phyloP scores from a whole-genome alignment of 2,113 vertebrate genomes.

The Pedionomus torquatus region DNA sequence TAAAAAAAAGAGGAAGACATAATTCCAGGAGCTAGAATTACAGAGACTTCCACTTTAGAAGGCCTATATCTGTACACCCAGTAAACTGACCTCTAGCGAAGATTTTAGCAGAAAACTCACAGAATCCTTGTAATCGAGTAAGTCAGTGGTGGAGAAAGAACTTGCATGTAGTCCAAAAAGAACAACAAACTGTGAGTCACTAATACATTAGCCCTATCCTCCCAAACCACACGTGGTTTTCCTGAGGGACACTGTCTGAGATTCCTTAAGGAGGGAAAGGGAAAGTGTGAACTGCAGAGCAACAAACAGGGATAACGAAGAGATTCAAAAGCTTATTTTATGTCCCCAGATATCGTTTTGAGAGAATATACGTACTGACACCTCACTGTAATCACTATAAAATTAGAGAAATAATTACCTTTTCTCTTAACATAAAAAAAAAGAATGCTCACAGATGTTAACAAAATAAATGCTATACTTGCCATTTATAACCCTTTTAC shows the following conservation, averaged over 20 bases:
- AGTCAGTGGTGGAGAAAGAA: background rate
- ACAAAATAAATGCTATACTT: slow-evolving; percentile 50
- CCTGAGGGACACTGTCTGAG: background rate
- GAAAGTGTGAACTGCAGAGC: background rate
- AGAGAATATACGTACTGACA: background rate
- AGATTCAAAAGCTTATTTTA: background rate
- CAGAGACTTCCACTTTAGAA: background rate
- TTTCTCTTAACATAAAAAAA: background rate
- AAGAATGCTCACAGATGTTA: background rate
- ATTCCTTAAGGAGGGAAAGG: background rate
- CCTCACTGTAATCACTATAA: fast-evolving
- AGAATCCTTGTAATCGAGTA: background rate
- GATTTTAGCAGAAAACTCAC: background rate
- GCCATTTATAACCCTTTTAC: slow-evolving; percentile 90
- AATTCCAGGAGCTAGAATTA: background rate
- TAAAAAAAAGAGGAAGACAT: background rate
- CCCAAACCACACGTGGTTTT: background rate
- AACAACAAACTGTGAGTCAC: background rate
- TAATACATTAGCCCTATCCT: background rate
- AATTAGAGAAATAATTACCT: background rate
- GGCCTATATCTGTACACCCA: background rate
- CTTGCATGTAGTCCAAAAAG: background rate
- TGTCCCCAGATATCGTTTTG: background rate
- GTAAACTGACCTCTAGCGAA: background rate
- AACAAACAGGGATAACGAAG: background rate